Conservation (phyloP, 2,113 vertebrate genomes). For the Peromyscus maniculatus region DNA sequence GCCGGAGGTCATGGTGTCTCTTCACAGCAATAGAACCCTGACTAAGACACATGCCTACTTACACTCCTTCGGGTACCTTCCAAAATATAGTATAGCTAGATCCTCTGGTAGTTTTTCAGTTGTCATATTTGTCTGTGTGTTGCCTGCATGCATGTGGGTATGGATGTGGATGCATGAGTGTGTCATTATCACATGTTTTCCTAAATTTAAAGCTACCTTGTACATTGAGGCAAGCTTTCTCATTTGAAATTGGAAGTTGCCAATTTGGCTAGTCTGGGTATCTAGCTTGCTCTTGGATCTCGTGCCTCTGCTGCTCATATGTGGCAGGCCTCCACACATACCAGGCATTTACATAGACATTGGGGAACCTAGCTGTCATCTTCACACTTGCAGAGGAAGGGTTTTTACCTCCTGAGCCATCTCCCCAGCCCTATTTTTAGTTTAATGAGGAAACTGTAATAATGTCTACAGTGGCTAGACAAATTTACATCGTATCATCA, state of each 20-base stretch:
- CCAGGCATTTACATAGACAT: not conserved
- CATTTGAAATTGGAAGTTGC: not conserved
- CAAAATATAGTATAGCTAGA: not conserved
- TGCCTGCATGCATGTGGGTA: not conserved
- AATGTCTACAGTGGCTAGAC: not conserved
- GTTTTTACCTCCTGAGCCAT: not conserved
- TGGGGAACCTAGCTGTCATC: not conserved
- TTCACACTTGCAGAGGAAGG: not conserved
- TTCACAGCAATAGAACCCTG: not conserved
- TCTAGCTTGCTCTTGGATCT: not conserved
- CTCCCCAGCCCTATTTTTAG: not conserved
- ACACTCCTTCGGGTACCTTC: not conserved
- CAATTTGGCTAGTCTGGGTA: not conserved
- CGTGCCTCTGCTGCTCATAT: not conserved
- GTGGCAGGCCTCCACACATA: not conserved
- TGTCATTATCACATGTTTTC: not conserved
- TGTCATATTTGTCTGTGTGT: not conserved
- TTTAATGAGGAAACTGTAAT: not conserved
- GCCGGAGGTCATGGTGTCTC: not conserved
- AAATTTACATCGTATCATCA: not conserved
- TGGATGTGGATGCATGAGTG: not conserved
- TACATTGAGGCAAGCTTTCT: not conserved
- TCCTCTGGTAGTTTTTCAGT: not conserved
- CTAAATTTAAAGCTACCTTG: not conserved
- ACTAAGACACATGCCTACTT: not conserved